phyloP scores from a whole-genome alignment of 2,797 vertebrate genomes.

The Sandelia bainsii region DNA sequence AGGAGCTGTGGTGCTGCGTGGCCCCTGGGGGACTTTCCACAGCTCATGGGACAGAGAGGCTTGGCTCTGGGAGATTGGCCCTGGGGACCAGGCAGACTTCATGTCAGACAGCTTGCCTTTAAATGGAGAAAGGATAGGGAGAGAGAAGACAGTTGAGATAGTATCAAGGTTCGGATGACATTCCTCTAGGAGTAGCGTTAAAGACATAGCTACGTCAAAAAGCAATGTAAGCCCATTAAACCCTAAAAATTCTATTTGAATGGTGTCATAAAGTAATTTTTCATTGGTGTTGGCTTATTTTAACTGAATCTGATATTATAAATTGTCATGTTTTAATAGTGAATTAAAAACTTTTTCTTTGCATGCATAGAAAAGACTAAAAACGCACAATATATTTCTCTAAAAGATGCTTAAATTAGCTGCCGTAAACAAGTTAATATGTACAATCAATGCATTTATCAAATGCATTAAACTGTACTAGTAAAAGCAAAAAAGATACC shows the following conservation, averaged over 20 bases:
- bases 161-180: not conserved
- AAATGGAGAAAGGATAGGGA: not conserved
- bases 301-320: not conserved
- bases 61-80: slow-evolving; percentile 94
- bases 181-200: not conserved
- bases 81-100: slow-evolving; percentile 96
- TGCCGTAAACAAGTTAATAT: not conserved
- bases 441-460: no score
- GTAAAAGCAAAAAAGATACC: not conserved
- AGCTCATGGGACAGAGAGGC: slow-evolving; percentile 95
- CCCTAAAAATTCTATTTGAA: not conserved
- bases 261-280: not conserved
- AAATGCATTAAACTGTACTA: not conserved
- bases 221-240: not conserved
- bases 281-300: no score
- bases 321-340: not conserved
- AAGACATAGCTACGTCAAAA: not conserved
- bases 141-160: not conserved
- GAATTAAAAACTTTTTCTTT: no score
- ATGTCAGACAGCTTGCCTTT: slow-evolving; percentile 96
- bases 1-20: slow-evolving; percentile 91
- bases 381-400: not conserved
- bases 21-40: slow-evolving; percentile 94
- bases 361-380: no score
- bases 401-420: not conserved